These are phyloP conservation scores for Dysmachus trigonus DNA, from an alignment of 2,888 invertebrate species.

Conservation along the genomic window DNA sequence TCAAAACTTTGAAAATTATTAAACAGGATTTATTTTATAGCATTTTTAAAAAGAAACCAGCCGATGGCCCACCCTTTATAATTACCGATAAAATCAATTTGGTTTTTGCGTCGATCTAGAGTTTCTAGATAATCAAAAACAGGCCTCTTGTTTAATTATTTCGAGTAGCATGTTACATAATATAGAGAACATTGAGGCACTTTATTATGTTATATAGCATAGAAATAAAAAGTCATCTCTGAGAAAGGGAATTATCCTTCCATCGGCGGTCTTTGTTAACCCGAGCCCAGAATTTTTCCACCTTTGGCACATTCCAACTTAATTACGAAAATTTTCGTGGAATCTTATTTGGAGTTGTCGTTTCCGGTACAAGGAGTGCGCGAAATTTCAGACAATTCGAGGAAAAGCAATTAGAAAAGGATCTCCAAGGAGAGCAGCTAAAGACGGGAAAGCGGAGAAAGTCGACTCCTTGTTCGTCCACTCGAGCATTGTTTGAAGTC, in stretches of 20 bases:
- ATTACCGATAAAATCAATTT: too few species aligned
- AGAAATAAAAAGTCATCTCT: background rate
- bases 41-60: too few species aligned
- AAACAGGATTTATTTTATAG: too few species aligned
- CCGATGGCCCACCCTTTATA: too few species aligned
- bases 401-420: background rate
- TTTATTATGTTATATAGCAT: background rate
- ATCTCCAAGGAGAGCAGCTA: background rate
- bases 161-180: background rate
- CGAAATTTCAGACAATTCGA: background rate
- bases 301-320: background rate
- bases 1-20: too few species aligned
- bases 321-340: background rate
- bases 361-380: background rate
- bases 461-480: background rate
- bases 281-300: background rate
- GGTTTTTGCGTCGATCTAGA: background rate
- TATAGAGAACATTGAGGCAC: background rate
- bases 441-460: background rate
- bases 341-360: background rate
- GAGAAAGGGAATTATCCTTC: background rate
- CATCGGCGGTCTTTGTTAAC: background rate
- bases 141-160: background rate
- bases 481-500: background rate
- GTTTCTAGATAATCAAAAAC: background rate